These are phyloP conservation scores for Oscheius sp. DNA, from an alignment of 2,888 invertebrate genomes.

Conservation along the genomic window DNA sequence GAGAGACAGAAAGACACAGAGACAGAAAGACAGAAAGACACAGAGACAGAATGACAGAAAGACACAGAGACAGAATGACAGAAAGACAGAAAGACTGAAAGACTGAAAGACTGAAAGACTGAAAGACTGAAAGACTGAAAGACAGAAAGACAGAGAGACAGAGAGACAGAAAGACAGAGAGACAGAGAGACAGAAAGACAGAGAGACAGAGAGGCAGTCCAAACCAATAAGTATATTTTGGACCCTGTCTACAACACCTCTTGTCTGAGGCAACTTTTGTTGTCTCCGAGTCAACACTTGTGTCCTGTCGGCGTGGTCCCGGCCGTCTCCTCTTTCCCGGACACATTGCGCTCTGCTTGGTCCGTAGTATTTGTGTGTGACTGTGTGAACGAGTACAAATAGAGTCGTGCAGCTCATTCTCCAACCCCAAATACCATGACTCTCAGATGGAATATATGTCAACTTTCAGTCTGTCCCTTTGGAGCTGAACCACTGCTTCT, in stretches of 20 bases:
- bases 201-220: too few species aligned
- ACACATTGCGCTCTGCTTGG: slow-evolving; percentile 32
- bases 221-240: too few species aligned
- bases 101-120: too few species aligned
- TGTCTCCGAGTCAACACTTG: slow-evolving; percentile 19
- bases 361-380: slow-evolving; percentile 16
- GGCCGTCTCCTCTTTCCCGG: slow-evolving; percentile 22
- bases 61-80: too few species aligned
- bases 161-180: too few species aligned
- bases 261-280: slow-evolving; percentile 20
- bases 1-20: too few species aligned
- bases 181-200: too few species aligned
- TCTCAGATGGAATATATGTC: slow-evolving; percentile 81
- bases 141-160: too few species aligned
- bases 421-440: neutral
- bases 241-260: neutral
- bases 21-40: too few species aligned
- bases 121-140: too few species aligned
- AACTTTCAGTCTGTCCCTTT: slow-evolving; percentile 69
- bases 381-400: slow-evolving; percentile 28
- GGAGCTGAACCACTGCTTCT: slow-evolving; percentile 67
- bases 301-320: neutral
- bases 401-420: slow-evolving; percentile 28
- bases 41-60: too few species aligned
- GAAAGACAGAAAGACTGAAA: too few species aligned